Evolutionary conservation across 2,797 vertebrate species (phyloP), one percentile per base, ranked within the genome.

Genomic region (Rhabdomys pumilio): DNA sequence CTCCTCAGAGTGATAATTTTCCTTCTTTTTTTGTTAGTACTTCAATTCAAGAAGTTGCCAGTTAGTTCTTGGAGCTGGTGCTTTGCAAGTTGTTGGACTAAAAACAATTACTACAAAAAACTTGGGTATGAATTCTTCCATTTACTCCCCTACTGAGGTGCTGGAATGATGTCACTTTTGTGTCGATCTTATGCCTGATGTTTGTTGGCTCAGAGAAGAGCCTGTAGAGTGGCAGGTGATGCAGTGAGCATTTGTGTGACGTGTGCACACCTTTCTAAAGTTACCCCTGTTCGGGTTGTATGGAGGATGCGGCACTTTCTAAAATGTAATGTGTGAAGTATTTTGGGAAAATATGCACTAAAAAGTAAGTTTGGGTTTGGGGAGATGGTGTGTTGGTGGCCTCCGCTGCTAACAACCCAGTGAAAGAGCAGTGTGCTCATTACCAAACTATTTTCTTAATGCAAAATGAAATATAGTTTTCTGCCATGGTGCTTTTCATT

Each of bases 41-140:
- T 99, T 99, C 99, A 99, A 99, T 98, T 99, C 99, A 1, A 99
- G 99, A 98, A 99, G 99, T 97, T 99, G 99, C 98, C 99, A 99
- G 97, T 99, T 99, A 98, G 99, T 99, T 95, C 99, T 99, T 90
- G 99, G 99, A 96, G 99, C 99, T 0, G 99, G 99, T 82, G 99
- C 99, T 3, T 98, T 99, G 95, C 99, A 99, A 99, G 99, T 99
- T 76, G 99, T 99, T 86, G 99, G 99, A 90, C 98, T 99, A 90
- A 99, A 99, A 98, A 99, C 99, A 96, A 99, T 99, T 99, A 99
- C 99, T 98, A 99, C 99, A 38, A 99, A 99, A 98, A 99, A 99
- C 98, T 98, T 99, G 19, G 99, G 99, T 99, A 99, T 57, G 98
- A 59, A 90, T 97, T 98, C 92, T 95, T 95, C 0, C 53, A 44